These are phyloP conservation scores for Eucidaris tribuloides DNA, from an alignment of 35 echinoderm and acorn worm species.

Conservation along the genomic window DNA sequence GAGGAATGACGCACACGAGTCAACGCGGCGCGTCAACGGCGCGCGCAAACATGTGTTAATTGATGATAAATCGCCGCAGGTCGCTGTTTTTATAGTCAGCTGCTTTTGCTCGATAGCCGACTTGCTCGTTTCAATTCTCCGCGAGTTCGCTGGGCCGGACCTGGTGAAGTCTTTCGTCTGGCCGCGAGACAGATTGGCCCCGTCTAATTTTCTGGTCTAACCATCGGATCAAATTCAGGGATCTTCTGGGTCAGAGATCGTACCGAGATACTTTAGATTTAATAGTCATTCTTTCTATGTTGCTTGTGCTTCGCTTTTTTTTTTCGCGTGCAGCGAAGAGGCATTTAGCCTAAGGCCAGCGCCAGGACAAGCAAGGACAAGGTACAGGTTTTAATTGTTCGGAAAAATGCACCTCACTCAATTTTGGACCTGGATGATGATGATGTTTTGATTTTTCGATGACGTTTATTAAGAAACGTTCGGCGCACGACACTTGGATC, in stretches of 20 bases:
- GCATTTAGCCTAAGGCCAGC: background rate
- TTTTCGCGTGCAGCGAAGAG: background rate
- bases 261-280: too few species aligned
- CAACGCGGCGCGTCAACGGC: background rate
- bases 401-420: too few species aligned
- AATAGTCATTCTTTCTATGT: too few species aligned
- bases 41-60: background rate
- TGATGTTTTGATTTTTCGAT: too few species aligned
- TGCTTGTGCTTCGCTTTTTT: background rate
- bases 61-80: background rate
- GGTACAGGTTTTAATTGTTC: too few species aligned
- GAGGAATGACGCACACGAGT: background rate
- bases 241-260: too few species aligned
- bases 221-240: background rate
- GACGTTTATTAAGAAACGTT: too few species aligned
- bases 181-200: background rate
- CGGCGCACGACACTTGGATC: too few species aligned
- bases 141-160: conserved; percentile 20
- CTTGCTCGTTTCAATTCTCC: background rate
- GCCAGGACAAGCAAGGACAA: too few species aligned
- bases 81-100: background rate
- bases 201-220: background rate
- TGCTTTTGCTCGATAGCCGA: background rate
- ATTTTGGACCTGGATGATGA: too few species aligned
- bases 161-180: conserved; percentile 3